phyloP scores from a whole-genome alignment of 2,888 invertebrate genomes.

The Eupithecia subumbrata region DNA sequence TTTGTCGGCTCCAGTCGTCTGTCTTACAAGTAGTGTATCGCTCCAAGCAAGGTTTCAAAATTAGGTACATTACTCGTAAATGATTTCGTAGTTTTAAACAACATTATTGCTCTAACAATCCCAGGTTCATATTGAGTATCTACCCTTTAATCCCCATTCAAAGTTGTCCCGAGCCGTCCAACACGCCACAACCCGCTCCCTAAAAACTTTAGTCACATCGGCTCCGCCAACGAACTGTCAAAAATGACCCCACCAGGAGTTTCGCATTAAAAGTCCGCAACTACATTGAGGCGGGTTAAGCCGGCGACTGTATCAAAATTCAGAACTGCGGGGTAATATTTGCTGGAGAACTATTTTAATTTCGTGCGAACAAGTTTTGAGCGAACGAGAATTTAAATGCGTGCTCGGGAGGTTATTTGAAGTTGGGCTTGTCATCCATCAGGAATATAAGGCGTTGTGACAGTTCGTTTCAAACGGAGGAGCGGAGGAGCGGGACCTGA shows the following conservation, averaged over 20 bases:
- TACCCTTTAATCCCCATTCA: neutral
- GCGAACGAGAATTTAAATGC: slow-evolving; percentile 13
- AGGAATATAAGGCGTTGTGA: neutral
- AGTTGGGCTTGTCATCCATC: slow-evolving; percentile 23
- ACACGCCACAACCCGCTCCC: neutral
- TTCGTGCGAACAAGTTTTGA: slow-evolving; percentile 26
- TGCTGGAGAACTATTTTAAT: slow-evolving; percentile 36
- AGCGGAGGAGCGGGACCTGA: neutral
- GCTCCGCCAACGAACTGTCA: slow-evolving; percentile 22
- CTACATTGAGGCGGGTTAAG: slow-evolving; percentile 25
- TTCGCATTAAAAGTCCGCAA: slow-evolving; percentile 27
- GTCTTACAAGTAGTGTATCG: neutral
- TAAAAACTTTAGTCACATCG: slow-evolving; percentile 12
- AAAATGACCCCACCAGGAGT: slow-evolving; percentile 22
- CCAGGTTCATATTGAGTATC: neutral
- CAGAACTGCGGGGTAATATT: slow-evolving; percentile 29
- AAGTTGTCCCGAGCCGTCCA: neutral
- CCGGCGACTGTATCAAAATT: slow-evolving; percentile 24
- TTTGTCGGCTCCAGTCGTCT: neutral
- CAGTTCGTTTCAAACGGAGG: neutral
- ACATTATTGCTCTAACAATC: neutral
- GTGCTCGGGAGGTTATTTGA: neutral
- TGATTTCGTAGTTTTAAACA: neutral
- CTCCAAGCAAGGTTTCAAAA: neutral
- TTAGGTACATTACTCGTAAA: neutral